A percentile compares a stretch with the other conserved stretches of the same genome.
Conservation (phyloP, 2,888 invertebrate species). For the Alviniconcha strummeri region DNA sequence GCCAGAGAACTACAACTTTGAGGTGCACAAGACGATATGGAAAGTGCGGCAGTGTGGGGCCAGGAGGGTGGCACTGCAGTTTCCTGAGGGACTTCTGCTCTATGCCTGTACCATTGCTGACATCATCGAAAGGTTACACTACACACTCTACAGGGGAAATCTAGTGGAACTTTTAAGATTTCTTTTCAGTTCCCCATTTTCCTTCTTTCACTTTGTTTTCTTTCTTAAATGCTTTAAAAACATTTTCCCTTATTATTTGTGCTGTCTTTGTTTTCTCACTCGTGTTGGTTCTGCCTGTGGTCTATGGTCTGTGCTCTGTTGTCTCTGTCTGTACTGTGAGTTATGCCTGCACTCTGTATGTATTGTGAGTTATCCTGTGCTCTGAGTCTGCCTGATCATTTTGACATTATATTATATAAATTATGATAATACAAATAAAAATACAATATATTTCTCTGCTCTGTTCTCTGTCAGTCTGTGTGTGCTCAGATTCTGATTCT, state of each 20-base stretch:
- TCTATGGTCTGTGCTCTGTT: not conserved
- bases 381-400: too few species aligned
- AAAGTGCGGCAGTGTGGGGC: constrained; percentile 88
- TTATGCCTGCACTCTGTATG: not conserved
- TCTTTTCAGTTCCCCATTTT: not conserved
- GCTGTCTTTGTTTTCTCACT: not conserved
- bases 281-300: not conserved
- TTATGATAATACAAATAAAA: too few species aligned
- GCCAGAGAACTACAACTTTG: constrained; percentile 97
- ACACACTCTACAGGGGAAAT: not conserved
- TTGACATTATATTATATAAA: too few species aligned
- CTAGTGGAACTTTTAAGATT: not conserved
- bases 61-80: constrained; percentile 93
- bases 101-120: constrained; percentile 95
- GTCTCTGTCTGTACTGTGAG: not conserved
- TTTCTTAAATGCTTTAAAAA: not conserved
- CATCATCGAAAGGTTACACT: constrained; percentile 82
- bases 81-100: constrained; percentile 95
- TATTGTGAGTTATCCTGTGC: too few species aligned
- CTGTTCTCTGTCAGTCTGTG: not conserved
- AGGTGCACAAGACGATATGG: constrained; percentile 98
- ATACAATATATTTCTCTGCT: too few species aligned
- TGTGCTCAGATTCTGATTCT: too few species aligned
- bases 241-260: not conserved
- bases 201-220: not conserved